Conservation (phyloP, 1,140 invertebrate genomes). For the Dreissena polymorpha region DNA sequence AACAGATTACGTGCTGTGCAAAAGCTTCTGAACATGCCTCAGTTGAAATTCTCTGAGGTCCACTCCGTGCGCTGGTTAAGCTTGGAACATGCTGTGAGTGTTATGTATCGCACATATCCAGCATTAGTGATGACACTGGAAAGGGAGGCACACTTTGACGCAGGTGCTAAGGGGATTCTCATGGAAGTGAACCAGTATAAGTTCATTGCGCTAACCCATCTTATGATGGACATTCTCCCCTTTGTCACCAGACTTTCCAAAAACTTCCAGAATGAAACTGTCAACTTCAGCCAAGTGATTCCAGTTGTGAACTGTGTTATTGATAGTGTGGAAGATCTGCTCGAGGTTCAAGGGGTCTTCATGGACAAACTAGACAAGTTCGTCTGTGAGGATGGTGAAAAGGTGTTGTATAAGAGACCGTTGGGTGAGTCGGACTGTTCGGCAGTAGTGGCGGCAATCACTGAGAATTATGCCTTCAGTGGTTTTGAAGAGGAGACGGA, state of each 20-base stretch:
- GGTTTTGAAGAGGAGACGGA: no score
- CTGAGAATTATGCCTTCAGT: no score
- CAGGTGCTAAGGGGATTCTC: not conserved
- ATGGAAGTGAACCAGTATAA: not conserved
- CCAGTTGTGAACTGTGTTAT: not conserved
- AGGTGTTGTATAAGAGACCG: no score
- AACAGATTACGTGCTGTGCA: not conserved
- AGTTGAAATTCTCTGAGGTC: not conserved
- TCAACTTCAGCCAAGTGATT: not conserved
- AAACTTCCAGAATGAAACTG: not conserved
- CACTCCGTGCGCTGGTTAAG: slow-evolving; percentile 12
- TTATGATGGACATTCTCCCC: not conserved
- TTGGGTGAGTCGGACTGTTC: no score
- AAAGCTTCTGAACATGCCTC: not conserved
- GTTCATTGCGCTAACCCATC: slow-evolving; percentile 8
- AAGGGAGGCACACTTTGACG: not conserved
- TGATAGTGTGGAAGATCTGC: no score
- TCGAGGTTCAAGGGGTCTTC: no score
- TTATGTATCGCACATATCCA: not conserved
- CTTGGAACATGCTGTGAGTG: not conserved
- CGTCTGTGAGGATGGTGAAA: no score
- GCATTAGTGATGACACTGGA: not conserved
- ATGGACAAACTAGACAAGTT: no score
- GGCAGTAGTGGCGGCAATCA: no score
- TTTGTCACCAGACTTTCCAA: not conserved